A percentile compares a stretch with the other conserved stretches of the same genome.
phyloP scores from a whole-genome alignment of 2,888 invertebrate genomes.

The Athalia cordata region DNA sequence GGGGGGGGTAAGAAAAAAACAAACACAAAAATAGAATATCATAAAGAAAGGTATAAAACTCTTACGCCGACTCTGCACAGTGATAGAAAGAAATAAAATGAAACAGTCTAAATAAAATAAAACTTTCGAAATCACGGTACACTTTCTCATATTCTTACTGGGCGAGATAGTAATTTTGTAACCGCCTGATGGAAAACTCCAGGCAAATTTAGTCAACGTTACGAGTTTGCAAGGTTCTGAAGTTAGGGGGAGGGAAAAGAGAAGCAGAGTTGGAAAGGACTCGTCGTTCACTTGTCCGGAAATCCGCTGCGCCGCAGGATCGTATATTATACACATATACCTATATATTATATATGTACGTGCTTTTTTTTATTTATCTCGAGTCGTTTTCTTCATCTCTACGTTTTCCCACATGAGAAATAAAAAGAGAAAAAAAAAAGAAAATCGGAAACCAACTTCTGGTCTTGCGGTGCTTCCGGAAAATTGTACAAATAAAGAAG shows the following conservation, averaged over 20 bases:
- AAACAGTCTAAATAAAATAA: background rate
- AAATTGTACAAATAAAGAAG: too few relatives aligned
- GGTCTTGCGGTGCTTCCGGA: too few relatives aligned
- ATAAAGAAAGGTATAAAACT: background rate
- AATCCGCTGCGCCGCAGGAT: slow-evolving; percentile 3
- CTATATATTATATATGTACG: background rate
- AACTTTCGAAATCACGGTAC: slow-evolving; percentile 17
- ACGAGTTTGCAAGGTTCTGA: background rate
- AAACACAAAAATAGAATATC: background rate
- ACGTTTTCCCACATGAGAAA: too few relatives aligned
- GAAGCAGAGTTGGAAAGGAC: slow-evolving; percentile 4
- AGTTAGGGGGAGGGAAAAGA: background rate
- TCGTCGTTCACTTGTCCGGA: slow-evolving; percentile 13
- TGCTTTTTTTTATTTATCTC: slow-evolving; percentile 1
- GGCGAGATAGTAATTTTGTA: slow-evolving; percentile 28
- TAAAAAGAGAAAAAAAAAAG: too few relatives aligned
- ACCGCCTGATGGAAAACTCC: slow-evolving; percentile 12
- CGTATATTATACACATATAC: background rate
- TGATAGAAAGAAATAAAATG: slow-evolving; percentile 10
- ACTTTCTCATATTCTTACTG: background rate
- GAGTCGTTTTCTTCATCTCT: background rate
- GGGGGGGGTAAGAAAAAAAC: background rate
- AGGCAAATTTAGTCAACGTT: slow-evolving; percentile 7
- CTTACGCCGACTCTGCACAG: too few relatives aligned
- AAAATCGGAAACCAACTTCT: too few relatives aligned